Base-by-base conservation (phyloP, 2,888 invertebrate species). In the Hydraecia micacea region DNA sequence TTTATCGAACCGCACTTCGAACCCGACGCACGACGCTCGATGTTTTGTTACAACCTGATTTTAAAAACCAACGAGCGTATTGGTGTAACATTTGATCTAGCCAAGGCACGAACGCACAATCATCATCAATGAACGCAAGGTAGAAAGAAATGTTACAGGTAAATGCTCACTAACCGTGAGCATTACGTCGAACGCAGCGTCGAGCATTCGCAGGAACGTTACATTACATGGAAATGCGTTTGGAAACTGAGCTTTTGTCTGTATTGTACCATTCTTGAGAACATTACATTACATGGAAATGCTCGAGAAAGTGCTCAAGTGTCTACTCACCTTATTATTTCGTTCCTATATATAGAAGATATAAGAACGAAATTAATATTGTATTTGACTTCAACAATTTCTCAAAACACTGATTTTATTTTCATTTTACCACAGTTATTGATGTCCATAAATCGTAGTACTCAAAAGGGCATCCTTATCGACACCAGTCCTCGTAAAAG, bases 391-490 rank as follows among this genome's bases (percentile, higher is more conserved):
- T 32, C n/a, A 62, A 52, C 9, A 67, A 71, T 60, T 55, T 46
- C 71, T 67, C 39, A 21, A 63, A 70, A n/a, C 32, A 49, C 3
- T 21, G 66, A 77, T 73, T 75, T 73, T 58, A 60, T 76, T 72
- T 73, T 62, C n/a, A 77, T 73, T 32, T 58, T 42, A 63, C 73
- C 58, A 68, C 73, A 74, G 69, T 75, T 81, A 83, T 81, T 76
- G 72, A 78, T 78, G 80, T 75, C 0, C 67, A 86, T 85, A 83
- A 86, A 81, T 87, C 76, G 79, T 75, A 65, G 84, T 88, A 88
- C 68, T 85, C 86, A 74, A 92, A 94, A 93, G 89, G 92, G 89
- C 92, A 90, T 88, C 90, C 92, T 93, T 93, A 94, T 93, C 92
- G 92, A 89, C 70, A 71, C 80, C 77, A 87, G 84, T 82, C 86